These are phyloP conservation scores for Linepithema humile DNA, from an alignment of 1,140 invertebrate genomes.

Conservation along the genomic window DNA sequence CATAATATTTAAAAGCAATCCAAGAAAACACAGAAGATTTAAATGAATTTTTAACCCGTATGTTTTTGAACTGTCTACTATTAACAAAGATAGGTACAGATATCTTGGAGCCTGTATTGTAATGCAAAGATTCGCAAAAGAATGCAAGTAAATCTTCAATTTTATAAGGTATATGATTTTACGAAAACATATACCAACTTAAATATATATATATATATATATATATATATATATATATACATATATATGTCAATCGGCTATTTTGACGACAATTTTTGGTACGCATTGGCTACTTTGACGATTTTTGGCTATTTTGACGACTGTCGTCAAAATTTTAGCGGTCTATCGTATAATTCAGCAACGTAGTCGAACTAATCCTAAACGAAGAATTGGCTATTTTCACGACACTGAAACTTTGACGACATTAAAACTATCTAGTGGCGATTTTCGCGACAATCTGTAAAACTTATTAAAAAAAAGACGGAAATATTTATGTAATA, in stretches of 20 bases:
- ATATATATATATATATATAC: background rate
- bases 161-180: no score
- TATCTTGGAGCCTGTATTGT: no score
- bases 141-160: no score
- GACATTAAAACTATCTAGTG: background rate
- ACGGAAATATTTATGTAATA: background rate
- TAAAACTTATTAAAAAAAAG: background rate
- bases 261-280: background rate
- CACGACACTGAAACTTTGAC: background rate
- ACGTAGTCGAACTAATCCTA: background rate
- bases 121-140: no score
- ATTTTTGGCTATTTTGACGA: conserved; percentile 17
- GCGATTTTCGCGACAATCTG: background rate
- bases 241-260: background rate
- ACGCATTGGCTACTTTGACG: background rate
- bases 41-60: no score
- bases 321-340: background rate
- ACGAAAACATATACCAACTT: no score
- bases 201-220: no score
- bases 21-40: no score
- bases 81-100: no score
- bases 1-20: no score
- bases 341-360: background rate
- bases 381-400: background rate
- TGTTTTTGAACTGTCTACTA: no score